Evolutionary conservation across 2,113 vertebrate genomes (phyloP), one percentile per base, ranked within the genome.

Genomic region (Poecile atricapillus): DNA sequence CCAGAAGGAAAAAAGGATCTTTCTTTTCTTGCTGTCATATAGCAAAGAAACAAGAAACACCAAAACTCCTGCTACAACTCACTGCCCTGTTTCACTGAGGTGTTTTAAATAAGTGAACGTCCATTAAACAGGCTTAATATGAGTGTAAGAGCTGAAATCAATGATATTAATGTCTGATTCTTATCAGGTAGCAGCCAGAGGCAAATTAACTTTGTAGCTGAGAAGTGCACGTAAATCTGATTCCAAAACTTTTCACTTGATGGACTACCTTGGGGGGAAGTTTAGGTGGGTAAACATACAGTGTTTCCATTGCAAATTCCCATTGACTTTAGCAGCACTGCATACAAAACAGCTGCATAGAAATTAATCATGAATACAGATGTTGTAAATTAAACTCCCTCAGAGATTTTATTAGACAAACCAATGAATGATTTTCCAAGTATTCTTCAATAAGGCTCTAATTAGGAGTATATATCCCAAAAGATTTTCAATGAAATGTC

Each of bases 311-410:
- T 60, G 56, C 68, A 87, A 71, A 89, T 55, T 84, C 79, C 76
- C 56, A 75, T 11, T 84, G 68, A 70, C 47, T 62, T 50, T 5
- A 76, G 63, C 47, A 50, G 59, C 15, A 46, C 33, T 33, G 35
- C 73, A 59, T 44, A 67, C 33, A 53, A 93, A 93, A 92, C 60
- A 78, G 28, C 68, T n/a, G 33, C 93, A 71, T 3, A 83, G 64
- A 67, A 83, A 94, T 92, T 63, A 92, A 89, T 90, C 80, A 83
- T 20, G 25, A 94, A 90, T 41, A 89, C 55, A 70, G 64, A 83
- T 86, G 64, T 53, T 1, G 1, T 78, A 94, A 95, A 90, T 77
- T 92, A 83, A 93, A 87, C 60, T 94, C 59, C 60, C 56, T 74
- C 17, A 0, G 59, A 90, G 80, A 67, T 94, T 81, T 94, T 89